Evolutionary conservation across 92 coral and sea anemone genomes (phyloP).

Genomic region (Porites lobata): DNA sequence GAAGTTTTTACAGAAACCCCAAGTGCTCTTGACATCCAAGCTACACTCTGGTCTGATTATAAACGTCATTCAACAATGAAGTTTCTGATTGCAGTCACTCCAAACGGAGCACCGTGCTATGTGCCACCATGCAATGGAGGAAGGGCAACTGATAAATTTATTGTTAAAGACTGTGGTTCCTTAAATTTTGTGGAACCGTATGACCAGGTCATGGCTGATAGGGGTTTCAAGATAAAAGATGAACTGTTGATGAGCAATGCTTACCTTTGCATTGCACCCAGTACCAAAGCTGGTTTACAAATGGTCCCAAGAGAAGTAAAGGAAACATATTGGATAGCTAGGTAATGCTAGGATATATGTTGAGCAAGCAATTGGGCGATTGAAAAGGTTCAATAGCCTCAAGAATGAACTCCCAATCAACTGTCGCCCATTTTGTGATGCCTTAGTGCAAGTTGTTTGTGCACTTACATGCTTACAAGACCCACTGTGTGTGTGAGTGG

Average conservation of each 20-base stretch:
- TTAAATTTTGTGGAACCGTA: conserved; percentile 40
- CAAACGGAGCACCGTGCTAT: not conserved
- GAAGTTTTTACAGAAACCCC: conserved; percentile 73
- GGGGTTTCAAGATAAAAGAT: conserved; percentile 59
- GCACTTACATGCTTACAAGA: no score
- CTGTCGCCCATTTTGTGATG: conserved; percentile 46
- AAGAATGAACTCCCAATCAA: conserved; percentile 48
- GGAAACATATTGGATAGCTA: conserved; percentile 53
- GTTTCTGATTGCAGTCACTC: no score
- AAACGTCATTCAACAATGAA: no score
- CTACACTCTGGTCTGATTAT: conserved; percentile 31
- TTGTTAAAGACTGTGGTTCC: conserved; percentile 32
- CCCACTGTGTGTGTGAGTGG: no score
- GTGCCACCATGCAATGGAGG: conserved; percentile 52
- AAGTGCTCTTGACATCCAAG: conserved; percentile 54
- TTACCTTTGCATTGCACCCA: conserved; percentile 44
- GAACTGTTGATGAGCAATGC: conserved; percentile 39
- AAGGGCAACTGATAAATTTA: conserved; percentile 54
- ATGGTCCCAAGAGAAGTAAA: conserved; percentile 41
- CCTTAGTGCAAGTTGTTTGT: conserved; percentile 8
- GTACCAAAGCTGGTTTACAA: conserved; percentile 35
- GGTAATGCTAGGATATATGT: conserved; percentile 38
- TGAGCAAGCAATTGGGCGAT: conserved; percentile 31
- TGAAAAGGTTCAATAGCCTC: conserved; percentile 40
- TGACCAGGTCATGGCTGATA: conserved; percentile 60